Conservation (phyloP, 2,888 invertebrate species). For the Lampropteryx suffumata region DNA sequence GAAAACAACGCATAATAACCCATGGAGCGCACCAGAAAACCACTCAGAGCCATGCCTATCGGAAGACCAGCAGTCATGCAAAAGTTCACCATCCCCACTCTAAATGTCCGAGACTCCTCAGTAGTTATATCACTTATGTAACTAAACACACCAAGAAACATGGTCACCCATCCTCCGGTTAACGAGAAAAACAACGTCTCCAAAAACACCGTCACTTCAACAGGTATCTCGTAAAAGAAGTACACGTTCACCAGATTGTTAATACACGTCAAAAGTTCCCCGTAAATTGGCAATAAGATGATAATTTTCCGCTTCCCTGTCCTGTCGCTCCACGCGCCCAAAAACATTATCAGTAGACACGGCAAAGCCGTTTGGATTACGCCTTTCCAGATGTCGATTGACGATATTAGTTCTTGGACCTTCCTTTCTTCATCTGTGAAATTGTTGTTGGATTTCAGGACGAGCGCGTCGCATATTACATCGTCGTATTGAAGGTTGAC, state of each 20-base stretch:
- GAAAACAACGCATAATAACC: constrained; percentile 76
- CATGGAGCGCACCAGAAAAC: constrained; percentile 66
- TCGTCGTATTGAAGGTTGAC: constrained; percentile 64
- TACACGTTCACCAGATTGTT: constrained; percentile 81
- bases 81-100: constrained; percentile 85
- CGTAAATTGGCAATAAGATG: constrained; percentile 81
- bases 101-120: constrained; percentile 80
- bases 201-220: constrained; percentile 77
- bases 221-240: constrained; percentile 82
- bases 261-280: constrained; percentile 76
- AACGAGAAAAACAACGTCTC: constrained; percentile 79
- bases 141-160: constrained; percentile 84
- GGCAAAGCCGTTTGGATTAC: constrained; percentile 81
- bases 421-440: constrained; percentile 84
- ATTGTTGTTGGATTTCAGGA: constrained; percentile 69
- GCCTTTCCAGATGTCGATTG: constrained; percentile 82
- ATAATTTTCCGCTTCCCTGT: constrained; percentile 81
- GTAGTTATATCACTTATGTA: constrained; percentile 85
- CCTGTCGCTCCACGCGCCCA: constrained; percentile 85
- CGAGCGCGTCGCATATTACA: constrained; percentile 65
- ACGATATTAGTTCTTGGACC: constrained; percentile 82
- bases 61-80: constrained; percentile 83
- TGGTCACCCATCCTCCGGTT: constrained; percentile 82
- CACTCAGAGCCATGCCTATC: constrained; percentile 80
- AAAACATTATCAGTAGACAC: constrained; percentile 80